Base-by-base conservation (phyloP, 2,888 invertebrate species). In the Octonoba sinensis region DNA sequence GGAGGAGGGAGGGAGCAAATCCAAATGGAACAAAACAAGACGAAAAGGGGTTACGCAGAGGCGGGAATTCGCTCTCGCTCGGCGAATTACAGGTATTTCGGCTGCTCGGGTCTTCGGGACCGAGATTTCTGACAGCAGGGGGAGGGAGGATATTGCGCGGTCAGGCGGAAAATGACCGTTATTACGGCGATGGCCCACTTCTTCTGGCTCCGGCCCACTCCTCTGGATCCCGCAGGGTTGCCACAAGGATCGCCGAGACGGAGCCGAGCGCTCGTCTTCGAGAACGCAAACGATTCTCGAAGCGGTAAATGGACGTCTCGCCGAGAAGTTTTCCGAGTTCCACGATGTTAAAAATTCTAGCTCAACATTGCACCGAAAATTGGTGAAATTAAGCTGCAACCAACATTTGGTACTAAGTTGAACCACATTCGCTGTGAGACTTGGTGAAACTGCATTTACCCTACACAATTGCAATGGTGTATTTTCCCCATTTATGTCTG, bases 121-220 rank as follows among this genome's bases (percentile, higher is more conserved):
- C 47, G 47, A 72, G 24, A 36, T 12, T 22, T 59, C 59, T 54
- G 36, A 66, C 18, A 56, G 56, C 47, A 44, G 24, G 64, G 64
- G 36, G 47, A n/a, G 54, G 16, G 46, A 51, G 36, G 18, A 67
- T 47, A n/a, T 73, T 71, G 71, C 66, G 76, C 82, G 73, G 82
- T 74, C 77, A 77, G 72, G 82, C 66, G 72, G 82, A 82, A 82
- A 82, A 82, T 82, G 72, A 77, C 76, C 82, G 82, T 77, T 82
- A 77, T 76, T 82, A 77, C 67, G 59, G 44, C 72, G 46, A 72
- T 77, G 76, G 73, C 82, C 82, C 72, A 76, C 62, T 77, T 77
- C 73, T 71, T 59, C 71, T 76, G 75, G 59, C 70, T 70, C 49
- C 49, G 72, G 76, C 77, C 77, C n/a, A 47, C 79, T 73, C 79